Base-by-base conservation (phyloP, 2,797 vertebrate genomes). In the Propithecus perrieri region DNA sequence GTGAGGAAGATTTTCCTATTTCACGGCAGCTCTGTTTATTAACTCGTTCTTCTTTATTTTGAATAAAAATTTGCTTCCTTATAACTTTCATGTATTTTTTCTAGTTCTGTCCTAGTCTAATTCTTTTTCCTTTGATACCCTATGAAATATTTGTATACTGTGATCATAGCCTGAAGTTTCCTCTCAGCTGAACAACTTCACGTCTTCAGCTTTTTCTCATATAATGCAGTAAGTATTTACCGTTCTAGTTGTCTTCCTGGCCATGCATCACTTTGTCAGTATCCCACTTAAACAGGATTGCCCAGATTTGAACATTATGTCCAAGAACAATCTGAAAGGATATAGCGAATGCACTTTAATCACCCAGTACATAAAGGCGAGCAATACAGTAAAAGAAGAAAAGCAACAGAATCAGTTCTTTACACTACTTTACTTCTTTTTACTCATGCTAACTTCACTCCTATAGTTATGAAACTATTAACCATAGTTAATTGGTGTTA, bases 281-380 rank as follows among this genome's bases (percentile, higher is more conserved):
- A 63, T 63, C 35, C 69, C 6, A 33, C 28, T 74, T 78, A 43
- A 50, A 75, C 69, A 43, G 53, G 30, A 7, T 67, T 94, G 38
- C 30, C 61, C 35, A 69, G 17, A 33, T 76, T 69, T 91, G 67
- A 93, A 41, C 57, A 81, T 86, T 80, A 85, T 91, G 83, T 94
- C 50, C 81, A 69, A 35, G 50, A 53, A 87, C 75, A 91, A 69
- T 87, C 50, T 83, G 43, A 88, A 61, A 85, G 61, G 48, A 74
- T 74, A 0, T 43, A 72, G 10, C 59, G 18, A 88, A 88, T 91
- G 11, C 14, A 57, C 30, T 92, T 88, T 57, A 88, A n/a, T 76
- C 24, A 88, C 28, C 33, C 4, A 74, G 0, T 53, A 35, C 48
- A 85, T 75, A 74, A n/a, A 33, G 22, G 48, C 41, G 61, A 79